A percentile compares a stretch with the other conserved stretches of the same genome.
These are phyloP conservation scores for Candoia aspera DNA, from an alignment of 2,113 vertebrate species.

Conservation along the genomic window DNA sequence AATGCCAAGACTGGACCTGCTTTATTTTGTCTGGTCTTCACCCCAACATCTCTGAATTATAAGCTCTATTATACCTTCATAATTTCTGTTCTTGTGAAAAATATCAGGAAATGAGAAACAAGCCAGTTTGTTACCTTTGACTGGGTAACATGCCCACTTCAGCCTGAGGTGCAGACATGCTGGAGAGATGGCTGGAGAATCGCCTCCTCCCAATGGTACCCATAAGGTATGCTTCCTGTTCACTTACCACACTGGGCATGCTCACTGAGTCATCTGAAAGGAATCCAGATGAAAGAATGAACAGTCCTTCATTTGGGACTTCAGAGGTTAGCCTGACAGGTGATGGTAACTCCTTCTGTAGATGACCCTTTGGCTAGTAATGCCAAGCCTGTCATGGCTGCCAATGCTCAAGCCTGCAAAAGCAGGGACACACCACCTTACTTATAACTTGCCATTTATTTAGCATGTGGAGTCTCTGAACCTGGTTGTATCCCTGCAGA, in stretches of 20 bases:
- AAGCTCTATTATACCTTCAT: conserved; percentile 21
- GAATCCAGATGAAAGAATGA: conserved; percentile 24
- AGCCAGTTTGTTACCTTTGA: conserved; percentile 85
- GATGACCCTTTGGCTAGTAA: not conserved
- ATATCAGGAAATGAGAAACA: conserved; percentile 49
- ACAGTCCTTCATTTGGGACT: not conserved
- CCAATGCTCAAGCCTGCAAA: not conserved
- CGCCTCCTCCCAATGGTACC: conserved; percentile 86
- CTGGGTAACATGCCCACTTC: conserved; percentile 94
- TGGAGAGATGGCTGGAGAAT: conserved; percentile 95
- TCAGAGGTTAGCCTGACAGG: not conserved
- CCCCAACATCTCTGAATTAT: not conserved
- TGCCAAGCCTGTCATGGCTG: not conserved
- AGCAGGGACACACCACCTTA: not conserved
- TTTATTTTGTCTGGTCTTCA: not conserved
- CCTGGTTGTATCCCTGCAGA: not conserved
- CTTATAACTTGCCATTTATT: not conserved
- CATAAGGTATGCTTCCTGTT: conserved; percentile 93
- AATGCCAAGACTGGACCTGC: not conserved
- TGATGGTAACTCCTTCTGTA: not conserved
- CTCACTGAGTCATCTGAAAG: conserved; percentile 92
- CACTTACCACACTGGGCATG: conserved; percentile 98
- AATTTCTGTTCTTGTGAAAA: conserved; percentile 42
- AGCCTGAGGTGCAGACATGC: conserved; percentile 82
- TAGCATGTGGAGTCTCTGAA: not conserved